Conservation (phyloP, 2,888 invertebrate species). For the Sesamia inferens region DNA sequence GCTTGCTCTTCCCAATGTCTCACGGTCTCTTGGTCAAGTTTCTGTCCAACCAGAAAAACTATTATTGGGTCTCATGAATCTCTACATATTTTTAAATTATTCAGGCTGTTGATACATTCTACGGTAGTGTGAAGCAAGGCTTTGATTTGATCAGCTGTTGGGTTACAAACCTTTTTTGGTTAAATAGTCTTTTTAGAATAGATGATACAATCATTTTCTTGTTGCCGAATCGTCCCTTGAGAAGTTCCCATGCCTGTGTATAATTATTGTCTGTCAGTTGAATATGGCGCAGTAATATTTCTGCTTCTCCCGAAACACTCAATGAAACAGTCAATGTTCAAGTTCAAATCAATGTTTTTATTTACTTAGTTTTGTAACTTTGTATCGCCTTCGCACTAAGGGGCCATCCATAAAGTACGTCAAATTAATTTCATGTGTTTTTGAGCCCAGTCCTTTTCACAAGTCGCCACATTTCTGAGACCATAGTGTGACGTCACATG, state of each 20-base stretch:
- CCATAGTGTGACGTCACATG: too few relatives aligned
- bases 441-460: too few relatives aligned
- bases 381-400: too few relatives aligned
- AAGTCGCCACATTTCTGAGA: too few relatives aligned
- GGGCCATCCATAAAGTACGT: too few relatives aligned
- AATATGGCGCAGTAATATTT: background rate
- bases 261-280: slow-evolving; percentile 1
- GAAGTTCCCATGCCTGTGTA: slow-evolving; percentile 9
- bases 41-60: slow-evolving; percentile 58
- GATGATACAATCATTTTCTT: slow-evolving; percentile 35
- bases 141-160: background rate
- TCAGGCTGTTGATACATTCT: background rate
- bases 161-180: slow-evolving; percentile 20
- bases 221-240: slow-evolving; percentile 8
- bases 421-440: too few relatives aligned
- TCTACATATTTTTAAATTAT: slow-evolving; percentile 1
- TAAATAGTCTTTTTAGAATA: slow-evolving; percentile 47
- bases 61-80: slow-evolving; percentile 61
- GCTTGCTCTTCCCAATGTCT: slow-evolving; percentile 52
- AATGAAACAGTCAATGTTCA: too few relatives aligned
- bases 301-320: slow-evolving; percentile 8
- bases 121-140: background rate
- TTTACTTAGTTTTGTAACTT: too few relatives aligned
- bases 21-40: slow-evolving; percentile 59
- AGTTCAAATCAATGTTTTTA: too few relatives aligned